Evolutionary conservation across 2,797 vertebrate genomes (phyloP), one percentile per base, ranked within the genome.

Genomic region (Coracias cyanogaster): DNA sequence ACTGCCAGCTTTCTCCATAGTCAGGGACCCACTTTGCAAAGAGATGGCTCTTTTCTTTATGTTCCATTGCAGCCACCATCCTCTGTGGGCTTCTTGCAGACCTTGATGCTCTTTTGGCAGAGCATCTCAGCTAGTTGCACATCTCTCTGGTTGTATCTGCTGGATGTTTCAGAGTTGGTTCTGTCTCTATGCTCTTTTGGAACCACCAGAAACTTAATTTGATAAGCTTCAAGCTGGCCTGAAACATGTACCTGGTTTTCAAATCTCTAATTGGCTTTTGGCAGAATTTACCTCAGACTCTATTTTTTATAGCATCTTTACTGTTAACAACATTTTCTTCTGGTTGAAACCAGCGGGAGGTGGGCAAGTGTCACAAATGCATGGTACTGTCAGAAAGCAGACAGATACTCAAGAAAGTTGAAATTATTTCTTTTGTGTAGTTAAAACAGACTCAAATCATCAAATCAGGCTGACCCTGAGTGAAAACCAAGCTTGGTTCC

Each of bases 181-280:
- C 64, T 16, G 39, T 57, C 37, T 77, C 74, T 48, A 28, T 0
- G 0, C 16, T 52, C 43, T 77, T 89, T 60, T 89, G 55, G 66
- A 94, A 80, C 12, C 10, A 79, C 28, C 61, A 92, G 62, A 85
- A 79, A 19, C 26, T 92, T 51, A 55, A 55, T 85, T 37, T 73
- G 60, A 77, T 80, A 76, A 88, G 65, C 46, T 67, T 81, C 2
- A 12, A 54, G 33, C 28, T 94, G 87, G 82, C 41, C 70, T 60
- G 45, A 37, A 92, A 84, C 52, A 33, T 16, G 8, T 60, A 62
- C 62, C n/a, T 60, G 28, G 25, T 94, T 84, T 86, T 93, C 74
- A 95, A 48, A 66, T 84, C 51, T 91, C 80, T 86, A 92, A 76
- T 33, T 92, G 31, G 37, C 49, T 88, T 92, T 92, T 86, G 86